Percentiles rank a stretch among this genome's conserved stretches.
Conservation (phyloP, 2,888 invertebrate genomes). For the Lottia scabra region DNA sequence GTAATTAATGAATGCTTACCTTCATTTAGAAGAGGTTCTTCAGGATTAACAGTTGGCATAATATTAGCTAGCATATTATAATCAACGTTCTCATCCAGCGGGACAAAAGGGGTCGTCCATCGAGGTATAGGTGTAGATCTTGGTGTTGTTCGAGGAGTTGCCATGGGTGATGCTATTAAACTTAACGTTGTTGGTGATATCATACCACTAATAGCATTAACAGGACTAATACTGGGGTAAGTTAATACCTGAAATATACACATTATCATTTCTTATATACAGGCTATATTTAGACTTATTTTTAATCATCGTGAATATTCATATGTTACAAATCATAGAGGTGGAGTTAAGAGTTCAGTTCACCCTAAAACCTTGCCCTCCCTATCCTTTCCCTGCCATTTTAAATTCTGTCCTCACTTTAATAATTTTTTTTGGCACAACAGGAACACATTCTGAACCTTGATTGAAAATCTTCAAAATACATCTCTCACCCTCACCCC, state of each 20-base stretch:
- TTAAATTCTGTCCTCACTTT: too few species aligned
- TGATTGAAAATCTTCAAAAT: too few species aligned
- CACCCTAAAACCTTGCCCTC: too few species aligned
- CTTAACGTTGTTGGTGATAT: conserved; percentile 90
- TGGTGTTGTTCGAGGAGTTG: conserved; percentile 80
- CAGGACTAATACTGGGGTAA: conserved; percentile 88
- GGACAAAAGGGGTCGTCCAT: conserved; percentile 90
- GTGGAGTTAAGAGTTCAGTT: too few species aligned
- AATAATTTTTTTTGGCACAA: too few species aligned
- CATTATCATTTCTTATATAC: too few species aligned
- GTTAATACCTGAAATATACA: conserved; percentile 82
- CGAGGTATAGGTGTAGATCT: conserved; percentile 76
- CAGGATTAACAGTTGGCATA: conserved; percentile 72
- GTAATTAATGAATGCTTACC: conserved; percentile 34
- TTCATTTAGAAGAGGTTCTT: conserved; percentile 78
- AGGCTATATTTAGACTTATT: too few species aligned
- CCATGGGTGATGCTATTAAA: conserved; percentile 81
- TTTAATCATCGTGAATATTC: too few species aligned
- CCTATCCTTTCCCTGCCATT: too few species aligned
- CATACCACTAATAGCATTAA: conserved; percentile 83
- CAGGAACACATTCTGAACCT: too few species aligned
- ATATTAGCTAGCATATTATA: conserved; percentile 86
- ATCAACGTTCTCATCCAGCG: conserved; percentile 86
- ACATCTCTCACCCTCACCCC: too few species aligned
- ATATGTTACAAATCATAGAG: too few species aligned